Evolutionary conservation across 37 sponge, comb jelly and placozoan species (phyloP), one percentile per base, ranked within the genome.

Genomic region (Cladorhizidae sp.): DNA sequence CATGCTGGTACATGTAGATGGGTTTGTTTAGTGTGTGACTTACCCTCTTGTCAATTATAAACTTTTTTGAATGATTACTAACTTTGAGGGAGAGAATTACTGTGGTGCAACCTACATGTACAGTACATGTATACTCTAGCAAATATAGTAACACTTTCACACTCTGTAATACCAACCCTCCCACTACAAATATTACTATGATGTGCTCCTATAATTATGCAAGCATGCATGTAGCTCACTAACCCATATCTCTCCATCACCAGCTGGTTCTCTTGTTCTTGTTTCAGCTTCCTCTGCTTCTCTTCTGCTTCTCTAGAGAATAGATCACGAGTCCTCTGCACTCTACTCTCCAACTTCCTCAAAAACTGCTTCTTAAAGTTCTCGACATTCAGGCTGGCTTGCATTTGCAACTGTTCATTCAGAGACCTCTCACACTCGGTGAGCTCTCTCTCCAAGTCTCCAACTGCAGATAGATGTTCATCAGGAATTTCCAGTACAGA

Each of bases 341-440:
- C 38, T 5, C 68, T 1, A 6, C 29, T 56, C 68, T 76, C 75
- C 22, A 65, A 17, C 43, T 68, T 36, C 29, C 29, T 15, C 41
- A 49, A 33, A 35, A 74, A 84, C 42, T 21, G 31, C 40, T 49
- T 40, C 33, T 49, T 35, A 9, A 22, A 17, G 1, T 55, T 9
- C 21, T 31, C 38, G 54, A 82, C 15, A 41, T 28, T 41, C 36
- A 64, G 54, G 5, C 22, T 1, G 62, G 33, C 37, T 40, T 82
- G 74, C 45, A 15, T 11, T 54, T 64, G 15, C 62, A 82, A 17
- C 52, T 32, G 40, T 23, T 82, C 83, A 25, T 82, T 74, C 1
- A 82, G 35, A 8, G 64, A 62, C 36, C 55, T 56, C 61, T 81
- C 81, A 40, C 45, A 43, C 21, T 71, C 70, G 0, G 20, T 20